Evolutionary conservation across 2,113 vertebrate genomes (phyloP), one percentile per base, ranked within the genome.

Genomic region (Craseonycteris thonglongyai): DNA sequence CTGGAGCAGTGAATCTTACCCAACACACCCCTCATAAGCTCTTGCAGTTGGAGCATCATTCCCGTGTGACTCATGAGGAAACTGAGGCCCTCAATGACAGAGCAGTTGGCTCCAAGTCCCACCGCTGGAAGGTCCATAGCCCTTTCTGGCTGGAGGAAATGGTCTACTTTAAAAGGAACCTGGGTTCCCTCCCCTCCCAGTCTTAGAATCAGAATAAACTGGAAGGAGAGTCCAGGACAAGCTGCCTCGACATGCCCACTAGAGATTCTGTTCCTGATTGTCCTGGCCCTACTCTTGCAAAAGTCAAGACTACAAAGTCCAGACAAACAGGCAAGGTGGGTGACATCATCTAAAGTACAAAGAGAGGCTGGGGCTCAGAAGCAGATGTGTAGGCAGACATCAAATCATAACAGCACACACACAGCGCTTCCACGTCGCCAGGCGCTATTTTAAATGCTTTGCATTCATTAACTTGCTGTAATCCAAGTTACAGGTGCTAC

Each of bases 361-460:
- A n/a, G n/a, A n/a, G n/a, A n/a, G 40, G 40, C 71, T 51, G 69
- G 6, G 81, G 83, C 76, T 71, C 82, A n/a, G 69, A 24, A 14
- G 61, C 5, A 6, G 28, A 21, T n/a, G 9, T 14, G 10, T 0
- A n/a, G 35, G 3, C 8, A 42, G 1, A 47, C 26, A 12, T 24
- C 26, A n/a, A 76, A 72, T 13, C 14, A 19, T 21, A 10, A 45
- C 0, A 6, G 0, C 35, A 18, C 28, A 10, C 54, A 56, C 4
- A 33, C 4, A 12, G 38, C 7, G 22, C 40, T 28, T n/a, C 15
- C 68, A 4, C 2, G 22, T 13, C 59, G n/a, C 63, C 18, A 13
- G 40, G n/a, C 2, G 9, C n/a, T 49, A 21, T 7, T 59, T 49
- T n/a, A 33, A 35, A 45, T 22, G 35, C 35, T 65, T 21, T 45